Evolutionary conservation across 2,113 vertebrate species (phyloP).

Genomic region (Actenoides lindsayi): DNA sequence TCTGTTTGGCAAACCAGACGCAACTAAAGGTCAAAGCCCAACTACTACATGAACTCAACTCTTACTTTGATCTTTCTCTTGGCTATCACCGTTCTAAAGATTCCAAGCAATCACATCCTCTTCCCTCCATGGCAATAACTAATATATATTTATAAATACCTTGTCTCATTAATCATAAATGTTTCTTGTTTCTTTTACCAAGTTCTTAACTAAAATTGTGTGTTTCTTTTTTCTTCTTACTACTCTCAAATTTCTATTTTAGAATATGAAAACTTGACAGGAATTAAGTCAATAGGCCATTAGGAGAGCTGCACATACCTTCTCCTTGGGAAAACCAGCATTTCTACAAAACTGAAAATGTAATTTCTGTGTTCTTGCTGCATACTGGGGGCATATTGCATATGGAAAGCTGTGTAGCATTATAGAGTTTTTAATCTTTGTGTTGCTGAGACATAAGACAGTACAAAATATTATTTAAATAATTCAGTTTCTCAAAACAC

Average conservation of each 20-base stretch:
- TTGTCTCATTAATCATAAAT: not conserved
- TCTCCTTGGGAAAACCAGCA: not conserved
- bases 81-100: not conserved
- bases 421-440: not conserved
- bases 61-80: not conserved
- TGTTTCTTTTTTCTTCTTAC: not conserved
- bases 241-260: not conserved
- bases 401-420: not conserved
- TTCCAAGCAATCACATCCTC: not conserved
- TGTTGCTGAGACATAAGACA: not conserved
- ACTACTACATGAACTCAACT: not conserved
- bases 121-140: not conserved
- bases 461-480: not conserved
- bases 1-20: conserved; percentile 28
- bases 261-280: not conserved
- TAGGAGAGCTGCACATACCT: not conserved
- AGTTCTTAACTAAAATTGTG: not conserved
- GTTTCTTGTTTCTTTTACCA: not conserved
- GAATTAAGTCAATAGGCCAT: not conserved
- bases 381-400: not conserved
- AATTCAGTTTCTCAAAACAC: not conserved
- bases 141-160: not conserved
- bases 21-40: conserved; percentile 67
- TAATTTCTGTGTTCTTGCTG: not conserved
- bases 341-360: not conserved